These are phyloP conservation scores for Drosophila kurseongensis DNA, from an alignment of 1,140 invertebrate genomes.

Conservation along the genomic window DNA sequence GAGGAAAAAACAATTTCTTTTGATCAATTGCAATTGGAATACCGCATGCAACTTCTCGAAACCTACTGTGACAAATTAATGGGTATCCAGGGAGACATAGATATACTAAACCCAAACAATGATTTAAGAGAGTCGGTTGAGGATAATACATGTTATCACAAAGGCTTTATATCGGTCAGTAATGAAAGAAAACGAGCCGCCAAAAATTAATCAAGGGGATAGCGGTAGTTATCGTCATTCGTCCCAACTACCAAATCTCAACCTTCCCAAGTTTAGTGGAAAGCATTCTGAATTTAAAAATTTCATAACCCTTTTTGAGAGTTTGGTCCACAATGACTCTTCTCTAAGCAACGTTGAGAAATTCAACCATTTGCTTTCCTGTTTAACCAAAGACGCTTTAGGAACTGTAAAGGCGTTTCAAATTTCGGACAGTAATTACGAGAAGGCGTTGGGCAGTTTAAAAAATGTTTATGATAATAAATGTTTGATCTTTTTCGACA, in stretches of 20 bases:
- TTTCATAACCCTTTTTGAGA: too few species aligned
- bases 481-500: background rate
- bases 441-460: background rate
- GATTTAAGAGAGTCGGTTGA: too few species aligned
- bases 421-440: background rate
- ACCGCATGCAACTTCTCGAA: too few species aligned
- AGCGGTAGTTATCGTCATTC: background rate
- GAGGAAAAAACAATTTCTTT: too few species aligned
- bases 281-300: too few species aligned
- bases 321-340: background rate
- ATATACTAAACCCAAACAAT: too few species aligned
- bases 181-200: background rate
- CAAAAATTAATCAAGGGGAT: background rate
- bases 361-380: background rate
- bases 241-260: background rate
- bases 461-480: too few species aligned
- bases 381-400: background rate
- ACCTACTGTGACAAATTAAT: too few species aligned
- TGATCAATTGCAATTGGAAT: too few species aligned
- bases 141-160: too few species aligned
- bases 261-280: too few species aligned
- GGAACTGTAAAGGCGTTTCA: constrained; percentile 3
- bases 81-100: too few species aligned
- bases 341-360: constrained; percentile 3
- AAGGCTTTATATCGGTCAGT: background rate